phyloP scores from a whole-genome alignment of 1,140 invertebrate species.

The Neodiprion lecontei region DNA sequence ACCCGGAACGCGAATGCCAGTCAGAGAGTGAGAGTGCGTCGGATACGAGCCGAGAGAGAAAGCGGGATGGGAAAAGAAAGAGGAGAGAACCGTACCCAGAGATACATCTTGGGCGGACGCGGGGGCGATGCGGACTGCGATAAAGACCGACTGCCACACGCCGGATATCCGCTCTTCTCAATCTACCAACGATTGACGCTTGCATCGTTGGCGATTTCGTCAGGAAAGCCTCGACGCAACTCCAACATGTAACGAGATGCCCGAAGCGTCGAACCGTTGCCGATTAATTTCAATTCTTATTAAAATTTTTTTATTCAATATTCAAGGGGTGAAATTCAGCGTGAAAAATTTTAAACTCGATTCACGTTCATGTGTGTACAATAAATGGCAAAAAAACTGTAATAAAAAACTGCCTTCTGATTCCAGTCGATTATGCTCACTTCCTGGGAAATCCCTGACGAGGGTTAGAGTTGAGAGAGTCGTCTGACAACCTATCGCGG shows the following conservation, averaged over 20 bases:
- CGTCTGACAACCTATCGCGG: too few species aligned
- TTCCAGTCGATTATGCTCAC: too few species aligned
- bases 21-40: neutral
- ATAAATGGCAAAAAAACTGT: too few species aligned
- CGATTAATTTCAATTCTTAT: too few species aligned
- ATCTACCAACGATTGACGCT: neutral
- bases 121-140: conserved; percentile 3
- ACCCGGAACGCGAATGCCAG: neutral
- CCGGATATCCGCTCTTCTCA: neutral
- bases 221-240: neutral
- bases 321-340: too few species aligned
- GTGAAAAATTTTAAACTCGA: too few species aligned
- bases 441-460: too few species aligned
- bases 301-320: too few species aligned
- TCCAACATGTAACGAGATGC: neutral
- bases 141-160: neutral
- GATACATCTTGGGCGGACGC: conserved; percentile 4
- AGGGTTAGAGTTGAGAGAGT: too few species aligned
- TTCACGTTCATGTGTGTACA: too few species aligned
- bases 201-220: neutral
- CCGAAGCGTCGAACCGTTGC: too few species aligned
- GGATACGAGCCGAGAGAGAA: neutral
- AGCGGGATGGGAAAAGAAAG: neutral
- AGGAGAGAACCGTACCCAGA: neutral
- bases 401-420: too few species aligned